Base-by-base conservation (phyloP, 2,888 invertebrate genomes). In the Ectemnius continuus region DNA sequence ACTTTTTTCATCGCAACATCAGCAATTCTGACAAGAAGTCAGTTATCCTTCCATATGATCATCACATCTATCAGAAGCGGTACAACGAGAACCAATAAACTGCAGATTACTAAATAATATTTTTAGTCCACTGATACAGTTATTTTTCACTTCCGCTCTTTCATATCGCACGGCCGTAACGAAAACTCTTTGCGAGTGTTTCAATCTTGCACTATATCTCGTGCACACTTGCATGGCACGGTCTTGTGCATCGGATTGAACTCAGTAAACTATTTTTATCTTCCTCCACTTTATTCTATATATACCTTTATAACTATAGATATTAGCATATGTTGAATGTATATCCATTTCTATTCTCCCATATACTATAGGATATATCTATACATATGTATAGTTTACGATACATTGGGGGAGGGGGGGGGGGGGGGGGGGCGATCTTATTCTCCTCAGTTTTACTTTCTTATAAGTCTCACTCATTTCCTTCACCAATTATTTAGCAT, bases 221-320 rank as follows among this genome's bases (percentile, higher is more conserved):
- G 78, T 82, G 83, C 84, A 86, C 80, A 78, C 36, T 36, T 84
- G 86, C 86, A 86, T 86, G 86, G 75, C 82, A 78, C 83, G 70
- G 65, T 82, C 81, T 75, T 78, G 70, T 78, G 79, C 70, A 81
- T 78, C 75, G 52, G 61, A 75, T 68, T 64, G 69, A 61, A 70
- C 70, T 73, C 57, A 74, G 69, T 80, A 58, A 63, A 75, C 60
- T 60, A 36, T 36, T 66, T 66, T 72, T 66, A 52, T 52, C 52
- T 52, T 11, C 16, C 16, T 36, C 36, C 36, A 36, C 36, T 36
- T 36, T 52, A 52, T 14, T 52, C 11, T 52, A 16, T 62, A 64
- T 28, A 23, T 67, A 61, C 58, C 46, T 52, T 28, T 73, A 65
- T 65, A 56, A 67, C 58, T 67, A 36, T 6, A 36, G 5, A 36